phyloP scores from a whole-genome alignment of 2,113 vertebrate genomes.

The Nycticorax nycticorax region DNA sequence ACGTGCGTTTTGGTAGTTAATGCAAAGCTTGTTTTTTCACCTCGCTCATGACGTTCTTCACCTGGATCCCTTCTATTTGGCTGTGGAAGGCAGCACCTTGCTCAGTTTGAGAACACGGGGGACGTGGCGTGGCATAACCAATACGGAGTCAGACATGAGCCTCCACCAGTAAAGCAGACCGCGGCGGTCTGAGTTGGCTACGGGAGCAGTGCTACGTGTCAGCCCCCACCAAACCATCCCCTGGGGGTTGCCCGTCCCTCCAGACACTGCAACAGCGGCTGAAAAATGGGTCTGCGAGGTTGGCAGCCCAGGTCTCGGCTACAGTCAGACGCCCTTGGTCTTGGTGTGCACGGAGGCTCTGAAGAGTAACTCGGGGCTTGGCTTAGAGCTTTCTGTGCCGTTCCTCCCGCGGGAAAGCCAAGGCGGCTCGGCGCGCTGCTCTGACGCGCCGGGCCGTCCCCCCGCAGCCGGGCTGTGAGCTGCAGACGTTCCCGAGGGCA shows the following conservation, averaged over 20 bases:
- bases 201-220: not conserved
- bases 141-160: not conserved
- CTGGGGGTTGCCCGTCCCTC: not conserved
- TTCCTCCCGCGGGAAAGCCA: not conserved
- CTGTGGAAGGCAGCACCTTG: not conserved
- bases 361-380: not conserved
- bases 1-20: not conserved
- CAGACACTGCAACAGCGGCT: not conserved
- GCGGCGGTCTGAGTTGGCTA: not conserved
- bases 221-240: not conserved
- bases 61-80: not conserved
- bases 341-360: not conserved
- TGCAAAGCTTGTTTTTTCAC: not conserved
- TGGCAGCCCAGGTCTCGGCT: not conserved
- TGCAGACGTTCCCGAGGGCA: not conserved
- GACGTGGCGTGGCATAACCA: not conserved
- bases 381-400: not conserved
- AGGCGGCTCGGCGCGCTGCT: accelerated
- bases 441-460: not conserved
- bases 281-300: not conserved
- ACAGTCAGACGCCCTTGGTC: no score
- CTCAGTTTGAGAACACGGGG: not conserved
- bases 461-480: not conserved
- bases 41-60: not conserved
- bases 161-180: not conserved